phyloP scores from a whole-genome alignment of 2,797 vertebrate species.

The Lophotriccus pileatus region DNA sequence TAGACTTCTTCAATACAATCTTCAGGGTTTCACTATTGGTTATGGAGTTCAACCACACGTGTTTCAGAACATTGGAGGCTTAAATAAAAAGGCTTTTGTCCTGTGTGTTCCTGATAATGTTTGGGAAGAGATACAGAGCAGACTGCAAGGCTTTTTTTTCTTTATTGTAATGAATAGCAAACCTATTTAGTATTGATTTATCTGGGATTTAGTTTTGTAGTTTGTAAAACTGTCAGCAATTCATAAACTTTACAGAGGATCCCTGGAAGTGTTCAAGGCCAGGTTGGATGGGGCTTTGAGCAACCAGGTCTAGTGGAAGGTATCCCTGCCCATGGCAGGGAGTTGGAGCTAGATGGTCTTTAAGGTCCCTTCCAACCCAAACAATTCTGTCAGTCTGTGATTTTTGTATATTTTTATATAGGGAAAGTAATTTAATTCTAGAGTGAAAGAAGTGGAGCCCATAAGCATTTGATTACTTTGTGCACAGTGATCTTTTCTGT shows the following conservation, averaged over 20 bases:
- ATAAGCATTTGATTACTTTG: not conserved
- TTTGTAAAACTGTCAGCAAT: not conserved
- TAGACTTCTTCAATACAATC: accelerated
- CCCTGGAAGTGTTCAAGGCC: not conserved
- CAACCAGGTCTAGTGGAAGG: not conserved
- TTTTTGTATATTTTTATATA: not conserved
- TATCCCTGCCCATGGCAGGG: not conserved
- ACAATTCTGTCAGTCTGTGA: not conserved
- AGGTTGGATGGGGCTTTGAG: not conserved
- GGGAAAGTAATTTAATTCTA: not conserved
- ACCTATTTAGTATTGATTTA: not conserved
- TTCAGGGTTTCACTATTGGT: not conserved
- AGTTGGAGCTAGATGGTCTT: not conserved
- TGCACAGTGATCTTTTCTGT: not conserved
- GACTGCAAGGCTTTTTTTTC: not conserved
- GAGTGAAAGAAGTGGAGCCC: not conserved
- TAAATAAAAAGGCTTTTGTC: not conserved
- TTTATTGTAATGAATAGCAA: not conserved
- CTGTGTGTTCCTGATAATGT: not conserved
- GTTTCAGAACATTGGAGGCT: not conserved
- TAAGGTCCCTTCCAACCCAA: not conserved
- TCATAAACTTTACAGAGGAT: not conserved
- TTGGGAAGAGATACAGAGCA: not conserved
- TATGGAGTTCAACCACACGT: not conserved
- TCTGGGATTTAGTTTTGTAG: not conserved